phyloP scores from a whole-genome alignment of 2,113 vertebrate genomes.

The Pseudois nayaur region DNA sequence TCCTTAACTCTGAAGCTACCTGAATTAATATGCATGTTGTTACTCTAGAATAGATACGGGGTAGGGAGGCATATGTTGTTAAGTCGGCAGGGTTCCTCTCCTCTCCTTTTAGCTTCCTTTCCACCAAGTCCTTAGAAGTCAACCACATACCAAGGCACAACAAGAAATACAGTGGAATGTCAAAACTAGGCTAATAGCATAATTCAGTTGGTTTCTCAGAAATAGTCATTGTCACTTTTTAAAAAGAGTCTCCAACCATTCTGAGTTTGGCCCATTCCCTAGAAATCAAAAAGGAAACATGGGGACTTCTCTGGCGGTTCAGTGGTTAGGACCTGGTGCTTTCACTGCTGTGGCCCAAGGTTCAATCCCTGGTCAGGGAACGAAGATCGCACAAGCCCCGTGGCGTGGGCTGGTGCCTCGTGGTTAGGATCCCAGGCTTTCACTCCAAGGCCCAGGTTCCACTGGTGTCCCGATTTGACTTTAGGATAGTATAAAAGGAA shows the following conservation, averaged over 20 bases:
- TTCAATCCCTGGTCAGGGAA: not conserved
- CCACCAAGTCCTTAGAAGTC: not conserved
- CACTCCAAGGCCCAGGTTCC: not conserved
- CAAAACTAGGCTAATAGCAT: not conserved
- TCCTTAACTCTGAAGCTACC: not conserved
- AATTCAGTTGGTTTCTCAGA: not conserved
- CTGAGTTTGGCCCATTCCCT: not conserved
- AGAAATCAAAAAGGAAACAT: not conserved
- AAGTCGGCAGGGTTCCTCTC: not conserved
- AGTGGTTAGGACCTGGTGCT: not conserved
- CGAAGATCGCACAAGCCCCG: not conserved
- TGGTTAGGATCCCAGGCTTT: not conserved
- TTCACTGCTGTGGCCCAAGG: not conserved
- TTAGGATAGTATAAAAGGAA: not conserved
- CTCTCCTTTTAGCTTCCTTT: not conserved
- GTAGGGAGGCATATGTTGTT: not conserved
- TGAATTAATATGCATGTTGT: not conserved
- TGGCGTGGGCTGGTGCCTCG: not conserved
- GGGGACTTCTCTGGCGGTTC: not conserved
- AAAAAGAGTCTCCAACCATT: not conserved
- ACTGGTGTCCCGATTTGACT: not conserved
- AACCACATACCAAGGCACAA: not conserved
- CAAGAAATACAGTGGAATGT: not conserved
- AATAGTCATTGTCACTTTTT: not conserved
- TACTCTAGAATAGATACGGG: not conserved